Evolutionary conservation across 2,113 vertebrate genomes (phyloP), one percentile per base, ranked within the genome.

Genomic region (Phrynocephalus versicolor): DNA sequence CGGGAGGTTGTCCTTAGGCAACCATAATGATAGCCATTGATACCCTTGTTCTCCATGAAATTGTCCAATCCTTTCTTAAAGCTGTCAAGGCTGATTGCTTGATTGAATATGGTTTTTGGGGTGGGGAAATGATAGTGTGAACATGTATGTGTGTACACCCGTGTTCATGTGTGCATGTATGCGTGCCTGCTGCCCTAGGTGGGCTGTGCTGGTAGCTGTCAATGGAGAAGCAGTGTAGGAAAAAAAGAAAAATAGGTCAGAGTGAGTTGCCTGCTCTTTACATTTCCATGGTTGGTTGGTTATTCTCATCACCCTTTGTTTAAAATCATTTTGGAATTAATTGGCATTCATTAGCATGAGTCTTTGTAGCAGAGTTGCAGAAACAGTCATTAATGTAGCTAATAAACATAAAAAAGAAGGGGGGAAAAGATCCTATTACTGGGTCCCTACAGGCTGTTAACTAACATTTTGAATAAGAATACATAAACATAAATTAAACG

Each of bases 271-370:
- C 92, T 95, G 91, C 91, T 96, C 93, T 96, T 96, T 95, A 95
- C 91, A 92, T 94, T 95, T 96, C 96, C 95, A 96, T 94, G 96
- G 95, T 95, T 97, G 95, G 97, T 97, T 95, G 96, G 96, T 95
- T 97, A 95, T 96, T 96, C 96, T 97, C 96, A 97, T 97, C 96
- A 96, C 95, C 96, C 96, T 97, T 97, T 97, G 96, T 97, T 97
- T 97, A 96, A 97, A 97, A 97, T 97, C 91, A 96, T 97, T 97
- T 96, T 95, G 94, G 94, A 96, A 97, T 97, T 97, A 97, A 98
- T 97, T 97, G 96, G 93, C 41, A 58, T 96, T 97, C 97, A 97
- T 97, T 97, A 97, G 96, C 89, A 83, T 92, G 95, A 96, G 93
- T 95, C 95, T 97, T 97, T 96, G 94, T 95, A 95, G 95, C 94